Base-by-base conservation (phyloP, 2,797 vertebrate genomes). In the Peromyscus melanophrys region DNA sequence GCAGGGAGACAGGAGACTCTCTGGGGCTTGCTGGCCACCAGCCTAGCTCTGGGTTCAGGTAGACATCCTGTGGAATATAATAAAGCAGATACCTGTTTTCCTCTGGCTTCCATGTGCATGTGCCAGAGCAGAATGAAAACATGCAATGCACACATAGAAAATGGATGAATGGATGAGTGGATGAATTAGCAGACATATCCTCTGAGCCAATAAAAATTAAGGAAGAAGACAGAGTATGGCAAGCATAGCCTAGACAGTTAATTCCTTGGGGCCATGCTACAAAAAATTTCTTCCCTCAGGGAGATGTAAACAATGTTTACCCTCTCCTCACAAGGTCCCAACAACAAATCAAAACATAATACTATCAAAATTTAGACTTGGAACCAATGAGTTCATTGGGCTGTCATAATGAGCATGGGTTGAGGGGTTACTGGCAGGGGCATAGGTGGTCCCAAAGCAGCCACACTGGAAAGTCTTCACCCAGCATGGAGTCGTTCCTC, bases 321-420 rank as follows among this genome's bases (percentile, higher is more conserved):
- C 1, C 55, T 12, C 52, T 57, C 12, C 12, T 37, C 78, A 25
- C n/a, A 59, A 57, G 34, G 21, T 37, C 52, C 78, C 52, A 37
- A 37, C 52, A 55, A 25, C 52, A 55, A 81, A 21, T 11, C 55
- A 81, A 81, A 57, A 11, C 11, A 14, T 12, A 37, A 57, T 57
- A 19, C 21, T 0, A 37, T 34, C 0, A 2, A 13, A 25, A 52
- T 25, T 37, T 52, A 57, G 10, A n/a, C 21, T 25, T 23, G 23
- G 34, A 81, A 14, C 34, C 52, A 81, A 37, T 57, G 49, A 57
- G 52, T 23, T 81, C 10, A 37, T 37, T 81, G 52, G 52, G 27
- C 19, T 73, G 37, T 73, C n/a, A 11, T 37, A 25, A 40, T 73
- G 10, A 25, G 71, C 71, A 5, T 73, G 69, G n/a, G 21, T 73